Evolutionary conservation across 2,888 invertebrate species (phyloP).

Genomic region (Megaustenia siamemsis): DNA sequence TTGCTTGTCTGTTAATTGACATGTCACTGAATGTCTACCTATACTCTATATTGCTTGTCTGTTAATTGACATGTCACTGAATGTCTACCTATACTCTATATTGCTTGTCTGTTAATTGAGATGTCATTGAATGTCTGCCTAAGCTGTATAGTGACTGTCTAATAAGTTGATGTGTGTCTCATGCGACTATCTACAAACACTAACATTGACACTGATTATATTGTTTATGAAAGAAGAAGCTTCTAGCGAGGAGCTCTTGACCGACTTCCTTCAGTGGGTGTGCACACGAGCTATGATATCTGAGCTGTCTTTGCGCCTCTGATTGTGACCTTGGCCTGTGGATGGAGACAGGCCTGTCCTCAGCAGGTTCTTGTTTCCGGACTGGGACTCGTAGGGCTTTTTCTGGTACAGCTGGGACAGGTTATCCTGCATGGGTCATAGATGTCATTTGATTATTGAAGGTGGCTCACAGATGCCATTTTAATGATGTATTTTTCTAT

Average conservation of each 20-base stretch:
- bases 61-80: too few species aligned
- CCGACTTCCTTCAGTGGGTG: conserved; percentile 47
- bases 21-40: too few species aligned
- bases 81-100: too few species aligned
- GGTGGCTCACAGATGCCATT: too few species aligned
- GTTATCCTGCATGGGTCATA: conserved; percentile 28
- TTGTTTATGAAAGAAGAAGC: background rate
- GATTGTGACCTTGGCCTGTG: conserved; percentile 25
- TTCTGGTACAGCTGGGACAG: conserved; percentile 46
- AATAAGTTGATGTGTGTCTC: too few species aligned
- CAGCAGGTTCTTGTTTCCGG: conserved; percentile 29
- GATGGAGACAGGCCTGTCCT: conserved; percentile 17
- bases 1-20: too few species aligned
- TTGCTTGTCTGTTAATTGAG: too few species aligned
- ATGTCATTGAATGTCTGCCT: too few species aligned
- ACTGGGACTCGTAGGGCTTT: conserved; percentile 36
- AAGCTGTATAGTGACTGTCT: too few species aligned
- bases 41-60: too few species aligned
- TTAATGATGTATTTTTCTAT: too few species aligned
- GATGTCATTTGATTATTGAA: background rate
- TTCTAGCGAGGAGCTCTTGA: too few species aligned
- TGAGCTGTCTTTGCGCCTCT: conserved; percentile 38
- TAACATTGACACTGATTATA: background rate
- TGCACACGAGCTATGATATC: conserved; percentile 54
- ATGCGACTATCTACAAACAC: background rate